phyloP scores from a whole-genome alignment of 1,140 invertebrate species.

The Hydropsyche tenuis region DNA sequence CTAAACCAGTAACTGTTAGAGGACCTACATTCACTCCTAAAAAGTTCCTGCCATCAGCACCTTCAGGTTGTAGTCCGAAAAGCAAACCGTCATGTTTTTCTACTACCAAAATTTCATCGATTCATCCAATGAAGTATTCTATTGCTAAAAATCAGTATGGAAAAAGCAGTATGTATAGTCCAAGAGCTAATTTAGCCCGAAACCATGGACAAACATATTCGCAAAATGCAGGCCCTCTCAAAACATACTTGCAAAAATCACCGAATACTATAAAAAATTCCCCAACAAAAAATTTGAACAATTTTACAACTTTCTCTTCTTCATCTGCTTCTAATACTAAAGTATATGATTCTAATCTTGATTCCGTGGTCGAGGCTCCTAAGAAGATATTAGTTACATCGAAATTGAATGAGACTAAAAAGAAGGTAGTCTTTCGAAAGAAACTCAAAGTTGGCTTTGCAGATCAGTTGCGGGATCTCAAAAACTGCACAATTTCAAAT shows the following conservation, averaged over 20 bases:
- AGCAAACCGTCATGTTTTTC: constrained; percentile 5
- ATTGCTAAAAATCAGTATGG: constrained; percentile 28
- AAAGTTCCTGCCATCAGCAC: constrained; percentile 23
- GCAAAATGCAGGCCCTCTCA: constrained; percentile 30
- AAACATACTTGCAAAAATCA: constrained; percentile 37
- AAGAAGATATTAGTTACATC: no score
- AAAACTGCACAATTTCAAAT: constrained; percentile 52
- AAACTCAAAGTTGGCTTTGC: constrained; percentile 52
- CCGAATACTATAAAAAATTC: constrained; percentile 19
- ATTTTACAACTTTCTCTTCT: constrained; percentile 47
- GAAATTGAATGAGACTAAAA: constrained; percentile 52
- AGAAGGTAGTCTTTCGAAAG: constrained; percentile 59
- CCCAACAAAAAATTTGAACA: constrained; percentile 23
- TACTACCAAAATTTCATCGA: constrained; percentile 11
- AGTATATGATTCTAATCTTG: constrained; percentile 53
- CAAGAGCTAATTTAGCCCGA: constrained; percentile 42
- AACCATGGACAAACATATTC: constrained; percentile 39
- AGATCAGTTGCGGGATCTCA: constrained; percentile 52
- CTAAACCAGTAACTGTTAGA: constrained; percentile 39
- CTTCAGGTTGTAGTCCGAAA: neutral
- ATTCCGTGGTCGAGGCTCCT: constrained; percentile 37
- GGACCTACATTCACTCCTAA: constrained; percentile 36
- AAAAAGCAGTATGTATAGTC: constrained; percentile 24
- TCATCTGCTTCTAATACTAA: constrained; percentile 59
- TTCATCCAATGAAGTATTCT: constrained; percentile 25